Evolutionary conservation across 2,113 vertebrate species (phyloP).

Genomic region (Oceanites oceanicus): DNA sequence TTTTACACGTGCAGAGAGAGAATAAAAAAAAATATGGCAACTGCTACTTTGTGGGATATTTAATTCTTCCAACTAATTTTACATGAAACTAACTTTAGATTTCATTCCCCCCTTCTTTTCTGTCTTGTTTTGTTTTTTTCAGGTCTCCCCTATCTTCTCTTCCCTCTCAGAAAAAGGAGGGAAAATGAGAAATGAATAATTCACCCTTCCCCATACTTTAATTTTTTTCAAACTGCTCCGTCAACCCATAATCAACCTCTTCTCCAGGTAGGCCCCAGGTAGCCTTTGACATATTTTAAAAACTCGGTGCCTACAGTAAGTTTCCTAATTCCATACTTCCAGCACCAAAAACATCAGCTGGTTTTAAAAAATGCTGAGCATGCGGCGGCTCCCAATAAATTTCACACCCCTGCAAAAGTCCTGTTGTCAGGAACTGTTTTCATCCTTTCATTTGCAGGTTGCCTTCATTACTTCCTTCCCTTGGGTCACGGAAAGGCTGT

Average conservation of each 20-base stretch:
- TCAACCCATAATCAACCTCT: background rate
- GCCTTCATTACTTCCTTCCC: background rate
- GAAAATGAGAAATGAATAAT: background rate
- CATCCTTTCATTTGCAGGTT: constrained; percentile 1
- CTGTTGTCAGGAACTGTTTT: background rate
- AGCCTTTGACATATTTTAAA: background rate
- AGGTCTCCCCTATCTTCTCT: background rate
- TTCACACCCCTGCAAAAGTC: background rate
- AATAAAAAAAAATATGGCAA: background rate
- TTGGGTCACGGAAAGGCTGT: background rate
- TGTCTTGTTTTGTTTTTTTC: background rate
- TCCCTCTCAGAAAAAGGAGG: background rate
- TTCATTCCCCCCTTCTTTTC: background rate
- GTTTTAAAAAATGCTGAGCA: background rate
- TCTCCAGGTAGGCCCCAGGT: background rate
- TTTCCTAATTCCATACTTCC: background rate
- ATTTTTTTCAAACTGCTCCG: background rate
- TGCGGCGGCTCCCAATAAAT: constrained; percentile 7
- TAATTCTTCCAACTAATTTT: background rate
- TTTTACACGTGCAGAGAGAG: background rate
- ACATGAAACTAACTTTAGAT: background rate
- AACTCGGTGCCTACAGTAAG: background rate
- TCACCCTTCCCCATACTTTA: background rate
- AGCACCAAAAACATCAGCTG: background rate
- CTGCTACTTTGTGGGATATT: background rate